Base-by-base conservation (phyloP, 2,797 vertebrate genomes). In the Muscicapa comitata region DNA sequence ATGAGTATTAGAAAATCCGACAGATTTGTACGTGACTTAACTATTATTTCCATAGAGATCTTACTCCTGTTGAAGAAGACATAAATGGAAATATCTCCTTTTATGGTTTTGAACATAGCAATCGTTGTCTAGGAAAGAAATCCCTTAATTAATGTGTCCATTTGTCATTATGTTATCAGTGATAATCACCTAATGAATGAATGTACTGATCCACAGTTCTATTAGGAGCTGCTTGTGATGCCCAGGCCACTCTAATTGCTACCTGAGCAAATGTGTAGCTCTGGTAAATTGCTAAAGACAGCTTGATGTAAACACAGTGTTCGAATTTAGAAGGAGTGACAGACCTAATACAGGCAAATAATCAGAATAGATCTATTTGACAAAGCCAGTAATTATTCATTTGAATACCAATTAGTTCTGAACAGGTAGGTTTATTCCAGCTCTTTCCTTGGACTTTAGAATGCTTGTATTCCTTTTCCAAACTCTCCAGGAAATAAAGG, bases 361-460 rank as follows among this genome's bases (percentile, higher is more conserved):
- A 97, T 96, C 95, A 97, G 82, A 94, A 96, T 95, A 96, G 95
- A 97, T 97, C 93, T 94, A 76, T 97, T 93, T 97, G 96, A 97
- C 95, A 95, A 94, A 97, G 54, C 55, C 78, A 94, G 95, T 96
- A 97, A 97, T 98, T 97, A 96, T 86, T 80, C 94, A 88, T 90
- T 86, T 96, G 95, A 95, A 93, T 87, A 85, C 66, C 93, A 97
- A 97, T 97, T 97, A 97, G 61, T 87, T 96, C 70, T 81, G 74
- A 96, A 70, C 40, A 77, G 29, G 76, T 71, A 92, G 50, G 81
- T 70, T 92, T 94, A 77, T 86, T 95, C 48, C 59, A 92, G 58
- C 24, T 84, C 59, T 91, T 93, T 48, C 6, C 3, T 45, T 81
- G 74, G 91, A 74, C 37, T 92, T 91, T 38, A 83, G 42, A 73